phyloP scores from a whole-genome alignment of 2,113 vertebrate species.

The Tenebrosternarchus preto region DNA sequence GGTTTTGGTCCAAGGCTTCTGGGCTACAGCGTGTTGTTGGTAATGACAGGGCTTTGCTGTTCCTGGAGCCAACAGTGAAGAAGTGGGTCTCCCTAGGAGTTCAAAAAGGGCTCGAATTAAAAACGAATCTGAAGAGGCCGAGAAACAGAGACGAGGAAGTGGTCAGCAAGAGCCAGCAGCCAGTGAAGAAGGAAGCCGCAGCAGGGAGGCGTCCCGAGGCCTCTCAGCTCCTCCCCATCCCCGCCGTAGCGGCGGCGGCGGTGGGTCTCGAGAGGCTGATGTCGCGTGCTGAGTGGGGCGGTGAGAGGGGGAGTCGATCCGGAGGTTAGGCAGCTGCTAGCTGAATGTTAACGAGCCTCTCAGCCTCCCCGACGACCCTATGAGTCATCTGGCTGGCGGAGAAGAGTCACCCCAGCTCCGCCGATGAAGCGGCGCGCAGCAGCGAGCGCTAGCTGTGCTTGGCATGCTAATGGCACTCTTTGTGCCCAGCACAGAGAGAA shows the following conservation, averaged over 20 bases:
- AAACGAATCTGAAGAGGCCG: constrained; percentile 1
- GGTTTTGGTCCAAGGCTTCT: neutral
- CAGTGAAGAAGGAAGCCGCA: neutral
- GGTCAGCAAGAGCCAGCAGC: neutral
- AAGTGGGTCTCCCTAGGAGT: neutral
- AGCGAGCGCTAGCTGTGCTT: constrained; percentile 34
- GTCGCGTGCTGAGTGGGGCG: constrained; percentile 10
- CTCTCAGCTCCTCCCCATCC: neutral
- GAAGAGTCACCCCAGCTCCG: constrained; percentile 24
- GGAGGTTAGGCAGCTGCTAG: constrained; percentile 47
- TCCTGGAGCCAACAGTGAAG: neutral
- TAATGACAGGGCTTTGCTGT: constrained; percentile 17
- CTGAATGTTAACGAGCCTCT: constrained; percentile 48
- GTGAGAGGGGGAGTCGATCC: constrained; percentile 7
- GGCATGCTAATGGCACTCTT: constrained; percentile 48
- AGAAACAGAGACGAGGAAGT: neutral
- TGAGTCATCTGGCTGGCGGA: constrained; percentile 49
- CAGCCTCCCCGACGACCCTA: constrained; percentile 27
- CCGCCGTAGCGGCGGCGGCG: neutral
- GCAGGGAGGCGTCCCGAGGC: neutral
- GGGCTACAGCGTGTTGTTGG: neutral
- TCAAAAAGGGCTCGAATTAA: neutral
- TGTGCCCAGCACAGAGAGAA: constrained; percentile 38
- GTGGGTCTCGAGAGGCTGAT: neutral
- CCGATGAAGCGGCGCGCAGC: constrained; percentile 29